phyloP scores from a whole-genome alignment of 1,140 invertebrate genomes.

The Paraescarpia echinospica region DNA sequence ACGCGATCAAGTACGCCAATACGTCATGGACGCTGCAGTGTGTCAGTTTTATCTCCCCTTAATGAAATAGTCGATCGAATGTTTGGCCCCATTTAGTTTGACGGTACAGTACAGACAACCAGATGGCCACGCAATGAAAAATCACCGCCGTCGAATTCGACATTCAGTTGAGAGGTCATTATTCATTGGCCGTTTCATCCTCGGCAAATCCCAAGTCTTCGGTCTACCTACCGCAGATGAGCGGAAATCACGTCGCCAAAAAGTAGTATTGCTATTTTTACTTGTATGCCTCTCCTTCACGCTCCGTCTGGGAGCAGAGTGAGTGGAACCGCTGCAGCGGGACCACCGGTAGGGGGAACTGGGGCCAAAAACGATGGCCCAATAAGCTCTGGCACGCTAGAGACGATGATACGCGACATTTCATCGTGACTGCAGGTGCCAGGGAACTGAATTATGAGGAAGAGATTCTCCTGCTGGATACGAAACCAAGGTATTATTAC shows the following conservation, averaged over 20 bases:
- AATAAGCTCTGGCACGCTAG: neutral
- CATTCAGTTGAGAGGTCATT: neutral
- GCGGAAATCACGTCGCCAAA: neutral
- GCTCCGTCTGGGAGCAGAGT: neutral
- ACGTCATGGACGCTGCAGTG: neutral
- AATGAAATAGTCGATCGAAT: neutral
- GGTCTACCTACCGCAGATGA: neutral
- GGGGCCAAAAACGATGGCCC: neutral
- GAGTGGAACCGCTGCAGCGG: neutral
- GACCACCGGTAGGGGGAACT: neutral
- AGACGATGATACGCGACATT: neutral
- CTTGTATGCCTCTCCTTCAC: neutral
- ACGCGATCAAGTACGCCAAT: neutral
- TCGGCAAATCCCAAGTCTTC: neutral
- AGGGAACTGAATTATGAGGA: too few species aligned
- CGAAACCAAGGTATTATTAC: too few species aligned
- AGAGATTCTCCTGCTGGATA: too few species aligned
- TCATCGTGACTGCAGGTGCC: neutral
- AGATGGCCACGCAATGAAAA: neutral
- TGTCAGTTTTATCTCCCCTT: neutral
- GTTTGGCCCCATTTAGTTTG: neutral
- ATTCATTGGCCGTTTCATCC: neutral
- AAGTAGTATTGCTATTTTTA: neutral
- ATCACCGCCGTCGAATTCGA: neutral
- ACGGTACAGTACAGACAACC: neutral